Percentiles rank a stretch among this genome's conserved stretches.
Evolutionary conservation across 2,113 vertebrate genomes (phyloP).

Genomic region (Eleginops maclovinus): DNA sequence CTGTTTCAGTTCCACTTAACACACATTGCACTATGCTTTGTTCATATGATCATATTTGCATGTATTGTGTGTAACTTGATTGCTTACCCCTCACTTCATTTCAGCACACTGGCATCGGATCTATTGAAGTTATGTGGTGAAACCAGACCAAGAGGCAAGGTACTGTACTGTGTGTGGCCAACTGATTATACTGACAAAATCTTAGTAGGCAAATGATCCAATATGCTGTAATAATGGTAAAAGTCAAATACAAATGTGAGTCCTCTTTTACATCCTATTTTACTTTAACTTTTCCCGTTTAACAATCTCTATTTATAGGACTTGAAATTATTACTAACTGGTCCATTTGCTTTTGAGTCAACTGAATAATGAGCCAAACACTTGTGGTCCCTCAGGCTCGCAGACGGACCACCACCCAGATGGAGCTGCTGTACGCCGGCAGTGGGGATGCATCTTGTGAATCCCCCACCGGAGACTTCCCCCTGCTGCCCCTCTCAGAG

Average conservation of each 20-base stretch:
- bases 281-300: not conserved
- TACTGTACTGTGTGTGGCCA: not conserved
- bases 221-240: not conserved
- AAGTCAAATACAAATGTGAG: not conserved
- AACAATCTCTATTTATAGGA: not conserved
- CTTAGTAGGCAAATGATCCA: not conserved
- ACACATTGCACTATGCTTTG: too few species aligned
- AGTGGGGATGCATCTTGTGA: constrained; percentile 86
- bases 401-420: constrained; percentile 95
- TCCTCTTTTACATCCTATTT: not conserved
- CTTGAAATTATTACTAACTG: not conserved
- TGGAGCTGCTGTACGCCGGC: constrained; percentile 95
- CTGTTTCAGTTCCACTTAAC: too few species aligned
- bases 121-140: constrained; percentile 96
- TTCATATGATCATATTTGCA: not conserved
- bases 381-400: constrained; percentile 85
- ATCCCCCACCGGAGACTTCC: constrained; percentile 82
- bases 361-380: constrained; percentile 22
- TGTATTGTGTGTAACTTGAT: not conserved
- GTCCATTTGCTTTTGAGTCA: constrained; percentile 7
- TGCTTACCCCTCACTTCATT: constrained; percentile 16
- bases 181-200: not conserved
- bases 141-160: constrained; percentile 93
- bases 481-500: constrained; percentile 83
- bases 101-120: constrained; percentile 91